These are phyloP conservation scores for Pelecanoides urinatrix DNA, from an alignment of 2,113 vertebrate genomes.

Conservation along the genomic window DNA sequence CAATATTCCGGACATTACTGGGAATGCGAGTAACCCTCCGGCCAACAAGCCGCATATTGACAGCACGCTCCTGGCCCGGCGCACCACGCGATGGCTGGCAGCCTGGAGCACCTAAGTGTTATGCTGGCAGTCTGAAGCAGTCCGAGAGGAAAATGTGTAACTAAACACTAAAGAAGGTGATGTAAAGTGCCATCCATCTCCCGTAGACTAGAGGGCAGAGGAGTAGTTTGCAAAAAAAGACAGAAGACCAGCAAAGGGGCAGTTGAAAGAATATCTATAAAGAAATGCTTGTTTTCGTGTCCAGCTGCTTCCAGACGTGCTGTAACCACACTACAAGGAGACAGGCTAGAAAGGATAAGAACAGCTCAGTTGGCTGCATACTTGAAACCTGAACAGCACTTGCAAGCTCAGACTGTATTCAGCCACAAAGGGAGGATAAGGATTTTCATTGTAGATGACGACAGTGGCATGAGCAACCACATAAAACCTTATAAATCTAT, in stretches of 20 bases:
- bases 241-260: neutral
- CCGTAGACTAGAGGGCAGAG: neutral
- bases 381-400: neutral
- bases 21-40: neutral
- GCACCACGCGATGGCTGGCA: fast-evolving
- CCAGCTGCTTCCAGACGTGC: neutral
- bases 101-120: neutral
- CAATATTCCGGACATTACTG: neutral
- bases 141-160: neutral
- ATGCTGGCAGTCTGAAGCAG: neutral
- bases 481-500: neutral
- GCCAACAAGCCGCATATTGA: neutral
- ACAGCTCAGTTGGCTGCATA: neutral
- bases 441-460: neutral
- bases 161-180: neutral
- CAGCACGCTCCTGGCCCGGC: neutral
- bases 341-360: neutral
- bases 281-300: neutral
- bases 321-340: neutral
- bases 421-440: neutral
- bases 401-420: neutral
- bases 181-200: neutral
- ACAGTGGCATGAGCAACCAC: neutral
- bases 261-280: neutral
- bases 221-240: neutral